These are phyloP conservation scores for Gallinago undulata DNA, from an alignment of 2,113 vertebrate genomes.

Conservation along the genomic window DNA sequence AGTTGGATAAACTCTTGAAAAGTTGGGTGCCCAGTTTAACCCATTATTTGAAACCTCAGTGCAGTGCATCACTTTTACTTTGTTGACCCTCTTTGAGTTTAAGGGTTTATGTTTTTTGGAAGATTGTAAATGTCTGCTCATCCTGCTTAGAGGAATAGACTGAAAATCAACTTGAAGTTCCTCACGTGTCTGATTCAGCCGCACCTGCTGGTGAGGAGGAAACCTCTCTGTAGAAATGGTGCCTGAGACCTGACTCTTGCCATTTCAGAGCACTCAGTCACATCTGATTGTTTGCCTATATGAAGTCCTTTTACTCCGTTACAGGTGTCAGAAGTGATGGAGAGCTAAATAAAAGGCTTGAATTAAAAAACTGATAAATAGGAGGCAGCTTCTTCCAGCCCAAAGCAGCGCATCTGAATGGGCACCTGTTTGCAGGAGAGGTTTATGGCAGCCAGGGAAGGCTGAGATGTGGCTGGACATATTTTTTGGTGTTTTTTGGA, in stretches of 20 bases:
- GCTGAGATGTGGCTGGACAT: background rate
- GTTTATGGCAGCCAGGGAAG: background rate
- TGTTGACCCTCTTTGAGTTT: background rate
- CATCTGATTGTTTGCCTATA: background rate
- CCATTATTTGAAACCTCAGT: fast-evolving
- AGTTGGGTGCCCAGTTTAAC: background rate
- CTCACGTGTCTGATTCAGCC: background rate
- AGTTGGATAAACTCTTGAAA: slow-evolving; percentile 23
- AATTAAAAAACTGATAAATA: background rate
- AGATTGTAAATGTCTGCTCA: background rate
- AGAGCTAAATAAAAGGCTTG: background rate
- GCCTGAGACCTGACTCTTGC: background rate
- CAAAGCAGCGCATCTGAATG: background rate
- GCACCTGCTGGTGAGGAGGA: background rate
- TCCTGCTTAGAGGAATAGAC: background rate
- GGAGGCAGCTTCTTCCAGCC: background rate
- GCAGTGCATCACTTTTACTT: fast-evolving
- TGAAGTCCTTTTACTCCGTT: background rate
- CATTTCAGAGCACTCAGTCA: background rate
- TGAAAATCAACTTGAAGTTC: background rate
- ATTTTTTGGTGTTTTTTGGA: background rate
- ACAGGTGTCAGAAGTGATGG: background rate
- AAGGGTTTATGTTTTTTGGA: background rate
- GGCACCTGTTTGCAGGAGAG: background rate
- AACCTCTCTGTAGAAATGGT: background rate